Evolutionary conservation across 2,888 invertebrate species (phyloP), one percentile per base, ranked within the genome.

Genomic region (Amorpha juglandis): DNA sequence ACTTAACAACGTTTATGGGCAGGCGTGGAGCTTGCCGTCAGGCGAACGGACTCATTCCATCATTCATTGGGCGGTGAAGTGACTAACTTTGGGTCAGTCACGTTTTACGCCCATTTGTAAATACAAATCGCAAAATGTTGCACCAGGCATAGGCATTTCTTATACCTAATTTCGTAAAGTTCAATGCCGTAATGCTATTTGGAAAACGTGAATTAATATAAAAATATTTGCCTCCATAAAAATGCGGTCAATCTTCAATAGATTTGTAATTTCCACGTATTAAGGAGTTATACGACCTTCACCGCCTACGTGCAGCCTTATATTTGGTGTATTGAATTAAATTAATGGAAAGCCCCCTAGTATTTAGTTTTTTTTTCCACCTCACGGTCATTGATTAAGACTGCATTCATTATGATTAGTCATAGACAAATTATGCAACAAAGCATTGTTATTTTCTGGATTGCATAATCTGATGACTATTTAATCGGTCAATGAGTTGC

Each of bases 291-390:
- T 38, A 12, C 55, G 16, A 6, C 58, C 38, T 58, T 58, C 38
- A 58, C 6, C 58, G 42, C 58, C 58, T 58, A 58, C 58, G 19
- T 58, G 58, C 12, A 38, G 4, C 19, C 19, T 38, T 42, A 14
- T 42, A 42, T 58, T 50, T 58, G 58, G 12, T 58, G 19, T 12
- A 42, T 42, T 42, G 38, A 58, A 58, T 19, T 58, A 42, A 58
- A 16, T 58, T 19, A 19, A 9, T 7, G 33, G 52, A 58, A 42
- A 12, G 58, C 19, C n/a, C 7, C 7, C 12, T 21, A 19, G 58
- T 19, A 35, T 19, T 42, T 6, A 42, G 19, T 58, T 42, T 58
- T 58, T 19, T 42, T 12, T 58, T 58, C 9, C 8, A 38, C 16
- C 19, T 58, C 19, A 55, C 35, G 55, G 55, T 12, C 55, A 42